Percentiles rank a stretch among this genome's conserved stretches.
Evolutionary conservation across 2,888 invertebrate species (phyloP).

Genomic region (Stenodera caucasica): DNA sequence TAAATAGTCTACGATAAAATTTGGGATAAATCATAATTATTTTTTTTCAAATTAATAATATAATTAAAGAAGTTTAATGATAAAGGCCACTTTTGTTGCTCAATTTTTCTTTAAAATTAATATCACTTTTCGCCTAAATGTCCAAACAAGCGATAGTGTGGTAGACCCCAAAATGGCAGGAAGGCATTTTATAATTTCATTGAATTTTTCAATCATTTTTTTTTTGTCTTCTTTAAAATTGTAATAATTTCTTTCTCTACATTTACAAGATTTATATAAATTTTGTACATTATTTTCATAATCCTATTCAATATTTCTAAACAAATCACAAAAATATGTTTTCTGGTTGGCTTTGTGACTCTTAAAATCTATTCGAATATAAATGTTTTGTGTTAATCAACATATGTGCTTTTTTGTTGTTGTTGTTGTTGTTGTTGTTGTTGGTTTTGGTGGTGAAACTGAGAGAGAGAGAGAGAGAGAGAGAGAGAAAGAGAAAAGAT

Average conservation of each 20-base stretch:
- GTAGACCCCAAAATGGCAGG: conserved; percentile 66
- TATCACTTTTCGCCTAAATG: conserved; percentile 53
- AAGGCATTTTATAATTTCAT: conserved; percentile 62
- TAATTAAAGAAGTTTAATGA: conserved; percentile 42
- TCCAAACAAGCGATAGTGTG: conserved; percentile 46
- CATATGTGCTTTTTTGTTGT: conserved; percentile 41
- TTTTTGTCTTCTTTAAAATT: conserved; percentile 55
- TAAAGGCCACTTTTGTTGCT: conserved; percentile 51
- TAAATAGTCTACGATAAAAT: conserved; percentile 26
- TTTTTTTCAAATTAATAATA: conserved; percentile 21
- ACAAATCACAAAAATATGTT: conserved; percentile 60
- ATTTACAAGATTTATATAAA: conserved; percentile 57
- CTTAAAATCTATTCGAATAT: conserved; percentile 41
- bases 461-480: no score
- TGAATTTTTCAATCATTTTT: conserved; percentile 40
- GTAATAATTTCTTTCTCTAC: conserved; percentile 56
- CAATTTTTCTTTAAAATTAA: conserved; percentile 50
- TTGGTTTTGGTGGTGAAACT: conserved; percentile 45
- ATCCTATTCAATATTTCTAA: conserved; percentile 54
- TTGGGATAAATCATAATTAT: neutral
- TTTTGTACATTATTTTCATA: conserved; percentile 58
- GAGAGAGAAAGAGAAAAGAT: no score
- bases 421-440: neutral
- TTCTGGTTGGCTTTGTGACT: conserved; percentile 52
- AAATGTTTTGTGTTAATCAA: conserved; percentile 39